A percentile compares a stretch with the other conserved stretches of the same genome.
Conservation (phyloP, 1,140 invertebrate species). For the Frieseomelitta varia region DNA sequence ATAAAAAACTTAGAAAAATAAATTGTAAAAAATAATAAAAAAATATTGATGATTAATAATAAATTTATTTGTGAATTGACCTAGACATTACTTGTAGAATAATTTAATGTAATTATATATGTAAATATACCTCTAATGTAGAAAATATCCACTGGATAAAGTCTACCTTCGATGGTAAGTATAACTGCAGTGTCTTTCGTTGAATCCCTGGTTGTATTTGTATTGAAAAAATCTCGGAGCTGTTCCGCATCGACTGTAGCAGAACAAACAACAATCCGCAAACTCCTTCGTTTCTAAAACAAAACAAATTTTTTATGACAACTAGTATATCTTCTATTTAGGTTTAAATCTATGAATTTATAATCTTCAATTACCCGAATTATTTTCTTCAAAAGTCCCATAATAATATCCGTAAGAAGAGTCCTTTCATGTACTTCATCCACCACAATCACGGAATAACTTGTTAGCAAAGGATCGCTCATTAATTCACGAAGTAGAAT, state of each 20-base stretch:
- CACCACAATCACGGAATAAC: conserved; percentile 95
- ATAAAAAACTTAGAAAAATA: not conserved
- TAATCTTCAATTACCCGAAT: conserved; percentile 83
- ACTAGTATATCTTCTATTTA: not conserved
- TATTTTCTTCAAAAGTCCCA: conserved; percentile 97
- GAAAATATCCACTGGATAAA: conserved; percentile 93
- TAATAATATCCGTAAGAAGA: conserved; percentile 95
- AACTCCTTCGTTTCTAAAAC: conserved; percentile 89
- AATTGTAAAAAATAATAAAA: too few relatives aligned
- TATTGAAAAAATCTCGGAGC: conserved; percentile 94
- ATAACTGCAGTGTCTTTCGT: conserved; percentile 89
- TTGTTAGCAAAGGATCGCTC: conserved; percentile 93
- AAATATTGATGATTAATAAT: too few relatives aligned
- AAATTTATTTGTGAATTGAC: not conserved
- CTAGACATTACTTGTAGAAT: not conserved
- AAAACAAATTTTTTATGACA: not conserved
- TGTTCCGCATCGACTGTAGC: conserved; percentile 97
- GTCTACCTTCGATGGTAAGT: conserved; percentile 93
- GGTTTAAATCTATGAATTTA: not conserved
- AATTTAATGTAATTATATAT: not conserved
- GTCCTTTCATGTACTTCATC: conserved; percentile 99
- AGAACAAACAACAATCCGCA: conserved; percentile 95
- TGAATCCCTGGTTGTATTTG: conserved; percentile 83
- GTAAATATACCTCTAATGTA: conserved; percentile 86
- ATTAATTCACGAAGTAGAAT: conserved; percentile 97